Conservation (phyloP, 2,797 vertebrate genomes). For the Leuciscus waleckii region DNA sequence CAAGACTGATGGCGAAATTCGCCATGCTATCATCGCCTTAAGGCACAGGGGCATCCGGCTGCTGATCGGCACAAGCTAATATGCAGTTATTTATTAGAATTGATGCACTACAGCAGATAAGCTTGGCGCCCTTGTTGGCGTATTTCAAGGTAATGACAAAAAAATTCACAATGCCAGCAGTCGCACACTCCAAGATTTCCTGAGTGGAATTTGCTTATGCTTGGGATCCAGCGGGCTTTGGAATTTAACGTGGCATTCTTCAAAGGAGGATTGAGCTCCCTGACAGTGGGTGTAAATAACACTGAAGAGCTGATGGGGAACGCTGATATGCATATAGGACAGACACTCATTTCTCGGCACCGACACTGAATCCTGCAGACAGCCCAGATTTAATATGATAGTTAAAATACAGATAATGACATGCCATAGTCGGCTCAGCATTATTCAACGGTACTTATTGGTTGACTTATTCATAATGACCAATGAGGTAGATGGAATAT, state of each 20-base stretch:
- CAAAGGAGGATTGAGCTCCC: constrained; percentile 56
- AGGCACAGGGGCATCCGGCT: constrained; percentile 66
- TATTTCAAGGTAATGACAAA: constrained; percentile 76
- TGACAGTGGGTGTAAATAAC: constrained; percentile 63
- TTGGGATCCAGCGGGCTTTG: constrained; percentile 51
- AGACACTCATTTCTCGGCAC: constrained; percentile 51
- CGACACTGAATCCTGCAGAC: constrained; percentile 33
- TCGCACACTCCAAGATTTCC: constrained; percentile 55
- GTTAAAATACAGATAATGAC: constrained; percentile 59
- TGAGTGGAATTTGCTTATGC: constrained; percentile 45
- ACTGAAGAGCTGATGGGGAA: constrained; percentile 44
- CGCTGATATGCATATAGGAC: constrained; percentile 58
- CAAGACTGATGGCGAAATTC: constrained; percentile 63
- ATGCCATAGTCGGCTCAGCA: constrained; percentile 38
- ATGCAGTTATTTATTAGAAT: constrained; percentile 76
- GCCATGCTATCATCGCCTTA: constrained; percentile 62
- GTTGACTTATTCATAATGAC: constrained; percentile 48
- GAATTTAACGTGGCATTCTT: constrained; percentile 57
- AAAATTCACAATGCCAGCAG: constrained; percentile 65
- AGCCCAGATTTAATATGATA: constrained; percentile 56
- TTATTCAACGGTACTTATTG: constrained; percentile 39
- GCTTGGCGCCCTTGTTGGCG: constrained; percentile 71
- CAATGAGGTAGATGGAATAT: constrained; percentile 31
- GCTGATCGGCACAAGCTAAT: constrained; percentile 72
- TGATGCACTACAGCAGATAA: constrained; percentile 73